These are phyloP conservation scores for Drosophila auraria DNA, from an alignment of 1,140 invertebrate species.

Conservation along the genomic window DNA sequence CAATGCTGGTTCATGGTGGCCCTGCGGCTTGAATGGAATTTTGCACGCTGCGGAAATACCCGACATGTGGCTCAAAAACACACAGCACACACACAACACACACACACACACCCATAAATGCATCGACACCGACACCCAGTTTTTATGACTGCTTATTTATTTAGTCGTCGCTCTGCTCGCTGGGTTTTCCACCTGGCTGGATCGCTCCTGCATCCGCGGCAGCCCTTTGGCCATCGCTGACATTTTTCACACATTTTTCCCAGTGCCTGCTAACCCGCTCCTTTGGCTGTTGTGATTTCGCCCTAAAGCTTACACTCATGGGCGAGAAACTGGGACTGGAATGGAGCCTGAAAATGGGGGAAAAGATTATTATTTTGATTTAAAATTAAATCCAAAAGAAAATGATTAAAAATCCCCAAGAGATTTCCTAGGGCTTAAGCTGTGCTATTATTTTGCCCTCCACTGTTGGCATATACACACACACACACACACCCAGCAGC, in stretches of 20 bases:
- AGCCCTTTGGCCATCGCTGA: constrained; percentile 60
- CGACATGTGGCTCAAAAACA: constrained; percentile 55
- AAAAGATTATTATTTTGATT: neutral
- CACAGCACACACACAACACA: neutral
- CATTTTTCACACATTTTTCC: constrained; percentile 77
- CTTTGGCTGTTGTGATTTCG: constrained; percentile 66
- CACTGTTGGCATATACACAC: neutral
- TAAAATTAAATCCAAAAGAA: neutral
- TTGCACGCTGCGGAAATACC: constrained; percentile 51
- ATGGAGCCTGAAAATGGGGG: neutral
- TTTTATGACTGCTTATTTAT: constrained; percentile 83
- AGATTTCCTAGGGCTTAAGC: no score
- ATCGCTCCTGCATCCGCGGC: constrained; percentile 13
- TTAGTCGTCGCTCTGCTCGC: constrained; percentile 71
- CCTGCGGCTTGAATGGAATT: constrained; percentile 61
- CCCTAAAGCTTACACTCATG: constrained; percentile 28
- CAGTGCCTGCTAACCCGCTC: constrained; percentile 16
- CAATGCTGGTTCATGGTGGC: constrained; percentile 16
- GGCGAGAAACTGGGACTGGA: neutral
- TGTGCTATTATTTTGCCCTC: neutral
- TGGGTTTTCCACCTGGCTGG: constrained; percentile 78
- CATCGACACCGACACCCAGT: constrained; percentile 36
- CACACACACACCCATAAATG: constrained; percentile 23
- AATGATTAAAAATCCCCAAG: neutral
- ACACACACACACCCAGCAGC: constrained; percentile 4